Conservation (phyloP, 2,797 vertebrate species). For the Argyrosomus regius region DNA sequence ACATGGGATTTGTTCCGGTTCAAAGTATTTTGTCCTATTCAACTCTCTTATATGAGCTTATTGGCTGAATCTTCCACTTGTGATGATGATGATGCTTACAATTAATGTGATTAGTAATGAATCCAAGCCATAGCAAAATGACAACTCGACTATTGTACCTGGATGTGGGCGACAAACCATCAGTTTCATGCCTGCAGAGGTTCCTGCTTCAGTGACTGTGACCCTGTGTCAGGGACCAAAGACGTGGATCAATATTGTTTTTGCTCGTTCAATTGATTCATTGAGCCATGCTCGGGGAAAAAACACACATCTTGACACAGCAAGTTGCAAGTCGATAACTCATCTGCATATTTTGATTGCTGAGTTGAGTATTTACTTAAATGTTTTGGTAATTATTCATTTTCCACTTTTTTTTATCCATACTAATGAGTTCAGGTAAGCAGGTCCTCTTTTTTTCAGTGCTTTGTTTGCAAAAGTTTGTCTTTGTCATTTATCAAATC, state of each 20-base stretch:
- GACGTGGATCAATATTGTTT: conserved; percentile 35
- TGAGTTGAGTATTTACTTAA: conserved; percentile 1
- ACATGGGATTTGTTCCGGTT: not conserved
- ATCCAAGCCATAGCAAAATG: conserved; percentile 47
- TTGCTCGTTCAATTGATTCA: conserved; percentile 6
- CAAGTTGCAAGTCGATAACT: conserved; percentile 6
- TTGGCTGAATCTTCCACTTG: not conserved
- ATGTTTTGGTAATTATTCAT: not conserved
- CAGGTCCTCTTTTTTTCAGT: not conserved
- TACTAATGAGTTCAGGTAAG: not conserved
- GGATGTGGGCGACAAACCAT: not conserved
- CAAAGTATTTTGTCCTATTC: not conserved
- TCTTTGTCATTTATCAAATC: conserved; percentile 3
- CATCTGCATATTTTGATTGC: conserved; percentile 21
- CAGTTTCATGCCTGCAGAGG: not conserved
- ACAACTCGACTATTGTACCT: conserved; percentile 4
- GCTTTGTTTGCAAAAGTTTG: not conserved
- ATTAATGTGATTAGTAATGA: conserved; percentile 16
- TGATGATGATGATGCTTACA: not conserved
- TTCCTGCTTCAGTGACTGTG: conserved; percentile 1
- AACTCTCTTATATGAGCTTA: not conserved
- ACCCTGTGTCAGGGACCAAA: conserved; percentile 18
- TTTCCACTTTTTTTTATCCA: not conserved
- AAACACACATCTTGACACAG: conserved; percentile 9
- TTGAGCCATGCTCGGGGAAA: not conserved